Base-by-base conservation (phyloP, 2,113 vertebrate genomes). In the Falcunculus frontatus region DNA sequence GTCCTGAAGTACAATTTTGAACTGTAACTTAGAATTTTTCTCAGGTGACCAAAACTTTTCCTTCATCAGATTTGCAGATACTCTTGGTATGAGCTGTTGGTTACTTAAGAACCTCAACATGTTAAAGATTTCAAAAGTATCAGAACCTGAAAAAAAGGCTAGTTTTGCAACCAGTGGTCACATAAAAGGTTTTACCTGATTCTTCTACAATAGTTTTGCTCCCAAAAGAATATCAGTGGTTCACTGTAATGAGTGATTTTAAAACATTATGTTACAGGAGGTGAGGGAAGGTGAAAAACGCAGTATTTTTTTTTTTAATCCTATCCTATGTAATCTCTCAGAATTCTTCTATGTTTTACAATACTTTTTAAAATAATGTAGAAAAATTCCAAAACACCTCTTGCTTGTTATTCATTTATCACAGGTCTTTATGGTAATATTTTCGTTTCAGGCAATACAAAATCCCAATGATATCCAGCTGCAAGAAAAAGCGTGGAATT, bases 401-500 rank as follows among this genome's bases (percentile, higher is more conserved):
- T 63, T 75, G 56, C 37, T 78, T 49, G 16, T 55, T 90, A 52
- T 35, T 87, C 6, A 5, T 50, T 20, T n/a, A 55, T 70, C 44
- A 52, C 39, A 35, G 16, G 22, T 88, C 35, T 89, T 96, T 56
- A 92, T 35, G 41, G 59, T 81, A 55, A n/a, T 75, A 42, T 82
- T 95, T 84, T 89, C 39, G 13, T 97, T 97, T 55, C 97, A 99
- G 99, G 99, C 99, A 14, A 99, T 99, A 97, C 99, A 99, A 96
- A 99, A 99, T 90, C 99, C 99, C 55, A 99, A 97, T 26, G 99
- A 99, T 97, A 98, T 98, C 92, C 98, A 98, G 44, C 98, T 99
- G 90, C 99, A 99, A 95, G 99, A 99, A 95, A 98, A 97, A 91
- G 99, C 99, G 1, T 99, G 99, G 99, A 99, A 99, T 97, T 98